phyloP scores from a whole-genome alignment of 2,888 invertebrate genomes.

The Volucella zonaria region DNA sequence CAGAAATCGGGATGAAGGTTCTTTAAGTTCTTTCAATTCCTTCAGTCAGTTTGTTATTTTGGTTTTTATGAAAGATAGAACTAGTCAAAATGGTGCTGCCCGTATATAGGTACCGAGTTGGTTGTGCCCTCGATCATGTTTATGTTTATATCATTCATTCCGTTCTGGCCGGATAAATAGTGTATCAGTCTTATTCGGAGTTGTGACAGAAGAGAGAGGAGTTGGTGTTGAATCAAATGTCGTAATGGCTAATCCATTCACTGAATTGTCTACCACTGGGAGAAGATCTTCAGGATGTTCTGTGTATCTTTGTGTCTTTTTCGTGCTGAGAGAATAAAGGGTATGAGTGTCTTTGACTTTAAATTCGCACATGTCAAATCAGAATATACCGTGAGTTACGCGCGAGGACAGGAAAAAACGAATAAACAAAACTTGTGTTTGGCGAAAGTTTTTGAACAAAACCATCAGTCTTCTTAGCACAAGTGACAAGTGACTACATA shows the following conservation, averaged over 20 bases:
- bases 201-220: neutral
- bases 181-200: slow-evolving; percentile 15
- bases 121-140: slow-evolving; percentile 59
- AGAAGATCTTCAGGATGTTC: slow-evolving; percentile 37
- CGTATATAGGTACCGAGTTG: slow-evolving; percentile 60
- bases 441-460: too few species aligned
- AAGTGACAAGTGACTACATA: too few species aligned
- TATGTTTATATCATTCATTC: slow-evolving; percentile 66
- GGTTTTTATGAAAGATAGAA: slow-evolving; percentile 63
- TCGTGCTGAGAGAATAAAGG: too few species aligned
- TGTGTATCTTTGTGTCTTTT: slow-evolving; percentile 42
- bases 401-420: too few species aligned
- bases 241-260: slow-evolving; percentile 70
- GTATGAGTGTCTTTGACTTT: too few species aligned
- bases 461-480: too few species aligned
- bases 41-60: slow-evolving; percentile 23
- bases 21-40: slow-evolving; percentile 12
- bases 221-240: slow-evolving; percentile 54
- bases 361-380: too few species aligned
- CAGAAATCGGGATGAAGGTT: slow-evolving; percentile 54
- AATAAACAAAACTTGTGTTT: too few species aligned
- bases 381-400: too few species aligned
- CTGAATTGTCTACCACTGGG: slow-evolving; percentile 59
- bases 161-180: slow-evolving; percentile 54
- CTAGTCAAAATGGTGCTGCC: slow-evolving; percentile 45